Evolutionary conservation across 2,888 invertebrate species (phyloP).

Genomic region (Andrena bucephala): DNA sequence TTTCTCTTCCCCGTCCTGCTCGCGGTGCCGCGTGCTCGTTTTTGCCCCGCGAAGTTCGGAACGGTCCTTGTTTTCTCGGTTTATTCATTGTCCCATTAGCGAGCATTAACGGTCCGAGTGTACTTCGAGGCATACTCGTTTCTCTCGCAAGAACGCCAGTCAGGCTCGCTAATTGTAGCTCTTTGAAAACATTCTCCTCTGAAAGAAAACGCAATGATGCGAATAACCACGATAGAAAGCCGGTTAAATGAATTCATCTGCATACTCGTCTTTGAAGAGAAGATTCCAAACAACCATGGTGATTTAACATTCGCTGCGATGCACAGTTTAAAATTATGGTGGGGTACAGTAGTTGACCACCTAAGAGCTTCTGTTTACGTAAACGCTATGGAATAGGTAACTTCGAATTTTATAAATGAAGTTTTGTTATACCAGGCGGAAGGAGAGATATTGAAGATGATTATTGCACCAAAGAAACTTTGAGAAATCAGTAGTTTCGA

Average conservation of each 20-base stretch:
- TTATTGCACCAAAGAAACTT: too few relatives aligned
- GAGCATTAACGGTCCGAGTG: conserved; percentile 26
- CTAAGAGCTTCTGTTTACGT: too few relatives aligned
- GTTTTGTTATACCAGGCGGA: too few relatives aligned
- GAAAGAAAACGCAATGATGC: neutral
- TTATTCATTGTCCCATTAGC: conserved; percentile 52
- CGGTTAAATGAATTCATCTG: neutral
- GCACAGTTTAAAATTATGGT: too few relatives aligned
- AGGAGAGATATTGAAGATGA: too few relatives aligned
- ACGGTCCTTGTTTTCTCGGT: neutral
- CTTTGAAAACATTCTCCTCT: neutral
- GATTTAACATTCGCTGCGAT: too few relatives aligned
- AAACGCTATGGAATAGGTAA: too few relatives aligned
- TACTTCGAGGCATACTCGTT: neutral
- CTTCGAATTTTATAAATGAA: too few relatives aligned
- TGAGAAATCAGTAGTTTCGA: too few relatives aligned
- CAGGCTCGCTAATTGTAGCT: conserved; percentile 12
- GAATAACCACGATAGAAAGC: conserved; percentile 13
- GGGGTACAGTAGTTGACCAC: too few relatives aligned
- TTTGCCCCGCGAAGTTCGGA: conserved; percentile 8
- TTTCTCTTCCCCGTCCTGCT: neutral
- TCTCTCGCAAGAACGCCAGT: neutral
- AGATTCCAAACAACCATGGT: neutral
- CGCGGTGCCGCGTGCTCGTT: neutral
- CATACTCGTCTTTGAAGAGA: neutral